Evolutionary conservation across 2,797 vertebrate species (phyloP).

Genomic region (Liparis tanakae): DNA sequence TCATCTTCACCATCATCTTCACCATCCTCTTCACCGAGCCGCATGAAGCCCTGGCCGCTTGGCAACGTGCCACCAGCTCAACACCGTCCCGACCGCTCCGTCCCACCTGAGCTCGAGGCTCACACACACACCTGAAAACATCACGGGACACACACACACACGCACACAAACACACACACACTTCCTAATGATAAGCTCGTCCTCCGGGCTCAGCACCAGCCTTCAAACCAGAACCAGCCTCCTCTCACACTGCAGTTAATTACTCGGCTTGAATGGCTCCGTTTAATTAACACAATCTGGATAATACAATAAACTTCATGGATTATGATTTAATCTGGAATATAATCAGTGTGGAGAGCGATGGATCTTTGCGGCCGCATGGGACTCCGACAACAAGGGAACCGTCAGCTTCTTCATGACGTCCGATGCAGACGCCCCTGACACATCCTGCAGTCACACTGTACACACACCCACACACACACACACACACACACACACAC

Average conservation of each 20-base stretch:
- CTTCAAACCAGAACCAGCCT: slow-evolving; percentile 20
- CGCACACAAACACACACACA: no score
- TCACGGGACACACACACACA: no score
- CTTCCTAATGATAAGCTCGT: slow-evolving; percentile 45
- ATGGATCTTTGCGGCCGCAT: neutral
- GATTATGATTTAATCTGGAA: slow-evolving; percentile 27
- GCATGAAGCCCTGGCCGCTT: slow-evolving; percentile 32
- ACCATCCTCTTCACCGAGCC: slow-evolving; percentile 8
- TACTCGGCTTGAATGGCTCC: slow-evolving; percentile 11
- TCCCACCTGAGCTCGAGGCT: slow-evolving; percentile 11
- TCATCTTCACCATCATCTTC: no score
- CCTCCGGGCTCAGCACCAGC: slow-evolving; percentile 15
- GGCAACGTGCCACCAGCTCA: slow-evolving; percentile 30
- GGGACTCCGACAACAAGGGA: slow-evolving; percentile 17
- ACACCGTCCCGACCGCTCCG: slow-evolving; percentile 35
- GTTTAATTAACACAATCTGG: slow-evolving; percentile 30
- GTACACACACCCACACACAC: neutral
- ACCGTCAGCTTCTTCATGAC: slow-evolving; percentile 56
- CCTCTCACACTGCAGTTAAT: slow-evolving; percentile 13
- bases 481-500: no score
- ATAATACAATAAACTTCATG: slow-evolving; percentile 1
- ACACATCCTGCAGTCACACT: slow-evolving; percentile 57
- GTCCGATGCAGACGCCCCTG: slow-evolving; percentile 39
- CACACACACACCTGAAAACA: slow-evolving; percentile 22
- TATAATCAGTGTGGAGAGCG: slow-evolving; percentile 14